A percentile compares a stretch with the other conserved stretches of the same genome.
Evolutionary conservation across 2,888 invertebrate species (phyloP).

Genomic region (Torymus tubicola): DNA sequence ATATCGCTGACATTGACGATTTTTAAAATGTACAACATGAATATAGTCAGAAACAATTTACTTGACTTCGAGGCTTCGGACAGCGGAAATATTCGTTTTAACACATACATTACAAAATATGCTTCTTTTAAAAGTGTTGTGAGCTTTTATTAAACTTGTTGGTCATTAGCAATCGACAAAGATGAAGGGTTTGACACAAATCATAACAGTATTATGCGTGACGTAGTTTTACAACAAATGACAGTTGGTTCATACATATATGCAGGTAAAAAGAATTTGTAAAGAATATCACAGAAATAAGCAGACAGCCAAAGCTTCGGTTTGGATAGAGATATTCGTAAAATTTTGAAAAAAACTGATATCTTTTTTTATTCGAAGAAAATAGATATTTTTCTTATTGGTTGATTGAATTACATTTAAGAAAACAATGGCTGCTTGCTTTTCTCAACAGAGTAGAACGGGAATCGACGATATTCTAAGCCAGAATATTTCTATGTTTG

Average conservation of each 20-base stretch:
- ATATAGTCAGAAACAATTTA: slow-evolving; percentile 24
- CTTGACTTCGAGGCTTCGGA: slow-evolving; percentile 33
- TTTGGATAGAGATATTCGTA: neutral
- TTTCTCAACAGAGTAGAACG: too few relatives aligned
- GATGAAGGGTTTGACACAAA: slow-evolving; percentile 18
- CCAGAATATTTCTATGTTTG: too few relatives aligned
- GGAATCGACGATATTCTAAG: too few relatives aligned
- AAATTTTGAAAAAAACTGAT: neutral
- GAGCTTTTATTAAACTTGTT: slow-evolving; percentile 33
- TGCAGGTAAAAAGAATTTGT: slow-evolving; percentile 24
- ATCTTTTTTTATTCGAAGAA: too few relatives aligned
- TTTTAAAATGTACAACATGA: slow-evolving; percentile 25
- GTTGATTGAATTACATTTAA: neutral
- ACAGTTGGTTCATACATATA: slow-evolving; percentile 32
- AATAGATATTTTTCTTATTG: too few relatives aligned
- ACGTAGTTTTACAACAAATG: slow-evolving; percentile 16
- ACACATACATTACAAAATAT: slow-evolving; percentile 47
- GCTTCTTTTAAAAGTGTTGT: slow-evolving; percentile 13
- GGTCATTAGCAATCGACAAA: slow-evolving; percentile 19
- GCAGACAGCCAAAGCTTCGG: too few relatives aligned
- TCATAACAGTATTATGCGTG: slow-evolving; percentile 3
- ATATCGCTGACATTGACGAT: slow-evolving; percentile 34
- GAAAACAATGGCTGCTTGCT: slow-evolving; percentile 19
- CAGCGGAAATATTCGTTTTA: slow-evolving; percentile 33
- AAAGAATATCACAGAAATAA: slow-evolving; percentile 14